Conservation (phyloP, 2,888 invertebrate genomes). For the Acanthacorydalis orientalis region DNA sequence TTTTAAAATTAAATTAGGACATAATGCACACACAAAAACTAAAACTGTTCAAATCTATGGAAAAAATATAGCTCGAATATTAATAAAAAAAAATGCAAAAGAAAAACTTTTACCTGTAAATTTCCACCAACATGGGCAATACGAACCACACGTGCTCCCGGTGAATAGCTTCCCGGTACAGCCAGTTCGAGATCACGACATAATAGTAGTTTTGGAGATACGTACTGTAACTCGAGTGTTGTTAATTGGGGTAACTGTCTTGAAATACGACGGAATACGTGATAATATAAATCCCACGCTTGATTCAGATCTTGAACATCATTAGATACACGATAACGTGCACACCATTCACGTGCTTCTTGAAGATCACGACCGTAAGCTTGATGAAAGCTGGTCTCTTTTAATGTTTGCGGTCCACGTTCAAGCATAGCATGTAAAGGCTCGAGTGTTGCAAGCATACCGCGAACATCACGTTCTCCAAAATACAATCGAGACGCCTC, state of each 20-base stretch:
- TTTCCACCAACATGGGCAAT: slow-evolving; percentile 84
- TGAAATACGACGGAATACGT: slow-evolving; percentile 92
- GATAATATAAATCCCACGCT: slow-evolving; percentile 99
- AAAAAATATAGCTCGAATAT: too few species aligned
- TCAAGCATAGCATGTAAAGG: slow-evolving; percentile 91
- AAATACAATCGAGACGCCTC: slow-evolving; percentile 90
- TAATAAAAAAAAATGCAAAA: too few species aligned
- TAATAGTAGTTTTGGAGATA: slow-evolving; percentile 76
- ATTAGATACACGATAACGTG: slow-evolving; percentile 70
- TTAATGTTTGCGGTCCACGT: slow-evolving; percentile 84
- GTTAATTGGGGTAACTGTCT: slow-evolving; percentile 86
- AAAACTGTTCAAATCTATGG: too few species aligned
- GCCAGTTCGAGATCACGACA: slow-evolving; percentile 90
- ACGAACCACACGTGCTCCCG: slow-evolving; percentile 73
- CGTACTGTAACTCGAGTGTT: slow-evolving; percentile 83
- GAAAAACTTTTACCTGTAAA: slow-evolving; percentile 70
- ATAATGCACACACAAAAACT: too few species aligned
- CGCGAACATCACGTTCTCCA: slow-evolving; percentile 87
- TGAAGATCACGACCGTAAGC: slow-evolving; percentile 88
- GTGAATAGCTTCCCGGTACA: slow-evolving; percentile 95
- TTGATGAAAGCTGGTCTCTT: slow-evolving; percentile 93
- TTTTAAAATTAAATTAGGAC: too few species aligned
- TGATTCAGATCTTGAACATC: slow-evolving; percentile 86
- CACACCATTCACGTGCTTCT: slow-evolving; percentile 93
- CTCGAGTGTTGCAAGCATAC: slow-evolving; percentile 91